Evolutionary conservation across 2,888 invertebrate species (phyloP).

Genomic region (Stomorhina lunata): DNA sequence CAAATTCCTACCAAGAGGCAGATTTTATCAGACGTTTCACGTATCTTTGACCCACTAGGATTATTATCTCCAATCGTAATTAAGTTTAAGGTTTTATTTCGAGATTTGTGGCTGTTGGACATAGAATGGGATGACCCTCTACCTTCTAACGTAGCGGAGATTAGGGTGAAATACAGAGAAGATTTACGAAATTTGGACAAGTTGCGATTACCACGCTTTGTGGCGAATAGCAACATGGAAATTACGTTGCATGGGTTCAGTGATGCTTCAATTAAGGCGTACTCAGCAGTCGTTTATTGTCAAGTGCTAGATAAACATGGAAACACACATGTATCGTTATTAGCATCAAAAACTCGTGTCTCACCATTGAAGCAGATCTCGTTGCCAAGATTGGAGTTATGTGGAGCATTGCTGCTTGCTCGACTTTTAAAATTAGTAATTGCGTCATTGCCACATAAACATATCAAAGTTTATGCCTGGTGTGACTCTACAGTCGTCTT

Average conservation of each 20-base stretch:
- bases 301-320: not conserved
- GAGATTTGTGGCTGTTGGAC: constrained; percentile 51
- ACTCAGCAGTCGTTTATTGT: constrained; percentile 18
- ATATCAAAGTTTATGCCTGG: not conserved
- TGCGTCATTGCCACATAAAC: not conserved
- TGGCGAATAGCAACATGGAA: not conserved
- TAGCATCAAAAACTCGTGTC: constrained; percentile 27
- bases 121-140: constrained; percentile 61
- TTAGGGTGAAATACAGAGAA: constrained; percentile 7
- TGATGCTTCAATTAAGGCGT: constrained; percentile 26
- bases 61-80: constrained; percentile 15
- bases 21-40: constrained; percentile 17
- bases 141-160: constrained; percentile 11
- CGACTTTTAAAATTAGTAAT: constrained; percentile 3
- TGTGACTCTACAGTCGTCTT: constrained; percentile 24
- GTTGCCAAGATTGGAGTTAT: no score
- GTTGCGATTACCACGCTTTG: not conserved
- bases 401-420: not conserved
- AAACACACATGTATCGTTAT: not conserved
- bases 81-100: constrained; percentile 19
- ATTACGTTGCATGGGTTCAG: constrained; percentile 11
- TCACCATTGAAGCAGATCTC: not conserved
- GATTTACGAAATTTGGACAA: not conserved
- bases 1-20: not conserved
- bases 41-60: constrained; percentile 21